These are phyloP conservation scores for Peucedramus taeniatus DNA, from an alignment of 2,113 vertebrate species.

Conservation along the genomic window DNA sequence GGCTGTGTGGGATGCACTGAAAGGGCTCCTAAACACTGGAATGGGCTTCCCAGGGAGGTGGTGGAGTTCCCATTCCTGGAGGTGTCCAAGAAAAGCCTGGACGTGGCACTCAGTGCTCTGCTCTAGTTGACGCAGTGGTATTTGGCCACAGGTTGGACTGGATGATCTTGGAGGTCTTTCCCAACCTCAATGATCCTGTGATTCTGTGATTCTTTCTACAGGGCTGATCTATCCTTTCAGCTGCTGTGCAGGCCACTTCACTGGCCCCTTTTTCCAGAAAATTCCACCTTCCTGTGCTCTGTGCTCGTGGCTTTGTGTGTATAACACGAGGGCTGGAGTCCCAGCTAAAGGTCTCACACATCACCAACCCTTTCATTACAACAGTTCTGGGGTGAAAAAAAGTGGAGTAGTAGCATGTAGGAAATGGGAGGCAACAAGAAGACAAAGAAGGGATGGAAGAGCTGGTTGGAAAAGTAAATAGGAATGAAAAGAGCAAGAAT, in stretches of 20 bases:
- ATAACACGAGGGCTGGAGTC: rapidly evolving
- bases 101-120: rapidly evolving
- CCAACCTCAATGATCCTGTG: background rate
- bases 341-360: background rate
- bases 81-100: background rate
- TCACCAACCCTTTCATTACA: background rate
- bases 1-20: background rate
- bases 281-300: background rate
- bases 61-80: too few species aligned
- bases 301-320: rapidly evolving
- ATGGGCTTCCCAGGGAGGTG: background rate
- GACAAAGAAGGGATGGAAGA: background rate
- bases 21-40: background rate
- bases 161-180: too few species aligned
- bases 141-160: background rate
- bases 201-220: background rate
- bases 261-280: background rate
- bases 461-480: background rate
- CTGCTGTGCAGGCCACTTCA: background rate
- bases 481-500: background rate
- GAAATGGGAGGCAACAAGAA: background rate
- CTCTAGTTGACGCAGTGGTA: rapidly evolving
- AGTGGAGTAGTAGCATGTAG: background rate
- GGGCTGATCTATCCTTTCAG: background rate
- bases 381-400: background rate